phyloP scores from a whole-genome alignment of 2,797 vertebrate genomes.

The Petrocephalus sullivani region DNA sequence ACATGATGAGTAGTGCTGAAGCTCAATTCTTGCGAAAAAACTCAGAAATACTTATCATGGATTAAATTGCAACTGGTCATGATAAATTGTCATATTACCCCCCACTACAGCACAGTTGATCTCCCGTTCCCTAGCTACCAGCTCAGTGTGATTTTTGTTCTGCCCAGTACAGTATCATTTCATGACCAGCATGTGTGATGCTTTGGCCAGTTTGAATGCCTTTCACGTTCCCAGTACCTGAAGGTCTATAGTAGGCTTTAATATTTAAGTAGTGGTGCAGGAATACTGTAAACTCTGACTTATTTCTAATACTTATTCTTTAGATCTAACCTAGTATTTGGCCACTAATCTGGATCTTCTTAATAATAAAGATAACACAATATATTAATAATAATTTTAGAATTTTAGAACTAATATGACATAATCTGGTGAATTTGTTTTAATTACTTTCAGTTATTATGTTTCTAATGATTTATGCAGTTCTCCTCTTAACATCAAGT shows the following conservation, averaged over 20 bases:
- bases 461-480: neutral
- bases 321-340: neutral
- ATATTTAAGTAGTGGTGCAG: neutral
- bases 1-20: neutral
- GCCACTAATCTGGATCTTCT: neutral
- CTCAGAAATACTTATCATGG: neutral
- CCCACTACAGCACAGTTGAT: neutral
- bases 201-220: neutral
- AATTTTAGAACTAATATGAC: neutral
- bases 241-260: constrained; percentile 2
- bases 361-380: neutral
- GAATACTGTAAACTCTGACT: neutral
- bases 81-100: neutral
- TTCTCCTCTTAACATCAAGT: neutral
- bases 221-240: neutral
- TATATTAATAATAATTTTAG: neutral
- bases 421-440: neutral
- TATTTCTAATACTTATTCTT: neutral
- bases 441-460: neutral
- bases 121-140: neutral
- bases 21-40: neutral
- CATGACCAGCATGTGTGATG: neutral
- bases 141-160: neutral
- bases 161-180: neutral
- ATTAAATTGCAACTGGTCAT: neutral